A percentile compares a stretch with the other conserved stretches of the same genome.
Evolutionary conservation across 2,113 vertebrate genomes (phyloP).

Genomic region (Oncorhynchus clarkii): DNA sequence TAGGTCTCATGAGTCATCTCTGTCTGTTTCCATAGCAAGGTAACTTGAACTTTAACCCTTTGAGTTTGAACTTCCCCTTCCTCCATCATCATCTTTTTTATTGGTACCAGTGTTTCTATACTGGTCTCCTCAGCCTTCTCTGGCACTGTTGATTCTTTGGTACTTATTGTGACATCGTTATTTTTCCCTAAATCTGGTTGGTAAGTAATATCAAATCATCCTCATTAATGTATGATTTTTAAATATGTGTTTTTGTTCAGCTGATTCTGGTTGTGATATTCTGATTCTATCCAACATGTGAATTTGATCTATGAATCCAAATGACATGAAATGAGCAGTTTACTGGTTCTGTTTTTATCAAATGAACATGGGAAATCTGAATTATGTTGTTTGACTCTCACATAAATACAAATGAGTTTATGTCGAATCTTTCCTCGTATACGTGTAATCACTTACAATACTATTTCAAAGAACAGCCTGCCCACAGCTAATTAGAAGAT

Average conservation of each 20-base stretch:
- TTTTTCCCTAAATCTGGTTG: neutral
- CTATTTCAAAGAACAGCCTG: conserved; percentile 11
- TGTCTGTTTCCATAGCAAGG: conserved; percentile 41
- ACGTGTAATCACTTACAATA: conserved; percentile 4
- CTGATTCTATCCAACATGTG: neutral
- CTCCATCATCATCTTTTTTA: neutral
- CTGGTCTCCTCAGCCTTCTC: neutral
- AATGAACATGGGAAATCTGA: conserved; percentile 49
- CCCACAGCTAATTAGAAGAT: conserved; percentile 20
- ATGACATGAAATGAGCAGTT: conserved; percentile 29
- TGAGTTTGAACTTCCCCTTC: conserved; percentile 55
- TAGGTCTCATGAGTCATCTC: neutral
- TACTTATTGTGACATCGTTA: neutral
- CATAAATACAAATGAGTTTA: conserved; percentile 27
- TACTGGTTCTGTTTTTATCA: conserved; percentile 51
- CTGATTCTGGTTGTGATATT: neutral
- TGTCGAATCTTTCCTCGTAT: conserved; percentile 33
- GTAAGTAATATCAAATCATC: neutral
- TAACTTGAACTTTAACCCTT: conserved; percentile 72
- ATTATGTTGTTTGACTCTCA: conserved; percentile 42
- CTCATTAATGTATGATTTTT: neutral
- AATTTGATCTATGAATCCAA: conserved; percentile 49
- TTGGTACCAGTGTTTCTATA: neutral
- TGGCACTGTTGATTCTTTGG: neutral
- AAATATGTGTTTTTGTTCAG: too few species aligned